Evolutionary conservation across 2,797 vertebrate species (phyloP).

Genomic region (Prunella strophiata): DNA sequence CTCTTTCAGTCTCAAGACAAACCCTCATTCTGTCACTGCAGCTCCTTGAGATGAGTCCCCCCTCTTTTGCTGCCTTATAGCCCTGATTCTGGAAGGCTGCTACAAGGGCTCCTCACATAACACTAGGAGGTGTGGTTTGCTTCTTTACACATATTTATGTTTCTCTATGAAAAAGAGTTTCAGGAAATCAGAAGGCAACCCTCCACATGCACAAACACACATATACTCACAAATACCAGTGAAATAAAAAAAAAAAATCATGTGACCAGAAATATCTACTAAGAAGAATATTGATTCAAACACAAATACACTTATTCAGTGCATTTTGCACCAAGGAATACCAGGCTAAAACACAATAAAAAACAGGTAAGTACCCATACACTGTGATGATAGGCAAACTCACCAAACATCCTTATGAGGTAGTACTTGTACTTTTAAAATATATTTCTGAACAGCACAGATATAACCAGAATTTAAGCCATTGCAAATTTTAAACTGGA

Average conservation of each 20-base stretch:
- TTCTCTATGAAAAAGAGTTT: neutral
- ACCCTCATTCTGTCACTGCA: neutral
- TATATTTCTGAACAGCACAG: neutral
- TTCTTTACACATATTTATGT: neutral
- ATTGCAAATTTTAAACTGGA: neutral
- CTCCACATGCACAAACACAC: accelerated
- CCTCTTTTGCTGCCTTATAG: neutral
- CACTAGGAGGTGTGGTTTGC: accelerated
- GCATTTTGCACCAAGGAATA: neutral
- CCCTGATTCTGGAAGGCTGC: neutral
- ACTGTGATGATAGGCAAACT: neutral
- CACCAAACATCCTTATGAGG: neutral
- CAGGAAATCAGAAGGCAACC: neutral
- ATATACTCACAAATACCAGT: neutral
- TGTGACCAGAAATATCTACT: neutral
- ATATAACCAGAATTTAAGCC: neutral
- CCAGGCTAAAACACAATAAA: neutral
- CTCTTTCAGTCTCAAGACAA: neutral
- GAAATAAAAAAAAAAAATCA: neutral
- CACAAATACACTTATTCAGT: neutral
- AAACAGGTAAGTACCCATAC: neutral
- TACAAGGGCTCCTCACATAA: neutral
- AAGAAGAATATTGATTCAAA: neutral
- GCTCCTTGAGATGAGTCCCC: neutral
- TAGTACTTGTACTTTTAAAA: neutral